These are phyloP conservation scores for Peromyscus polionotus DNA, from an alignment of 2,113 vertebrate species.

Conservation along the genomic window DNA sequence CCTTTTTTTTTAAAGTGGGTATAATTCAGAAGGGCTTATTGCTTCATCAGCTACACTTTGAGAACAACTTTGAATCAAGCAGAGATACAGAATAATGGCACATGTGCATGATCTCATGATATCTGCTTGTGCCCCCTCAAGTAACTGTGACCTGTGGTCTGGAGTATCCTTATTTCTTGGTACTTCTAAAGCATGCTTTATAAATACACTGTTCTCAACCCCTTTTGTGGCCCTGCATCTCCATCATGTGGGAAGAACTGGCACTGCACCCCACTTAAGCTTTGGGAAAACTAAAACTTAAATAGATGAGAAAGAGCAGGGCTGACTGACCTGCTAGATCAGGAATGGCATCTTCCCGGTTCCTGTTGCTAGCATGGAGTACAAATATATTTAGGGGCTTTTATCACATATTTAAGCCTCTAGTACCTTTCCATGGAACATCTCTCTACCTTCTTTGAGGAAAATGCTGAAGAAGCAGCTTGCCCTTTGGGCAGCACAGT, in stretches of 20 bases:
- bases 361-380: background rate
- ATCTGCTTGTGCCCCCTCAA: background rate
- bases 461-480: background rate
- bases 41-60: background rate
- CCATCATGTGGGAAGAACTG: slow-evolving; percentile 81
- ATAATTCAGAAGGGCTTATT: background rate
- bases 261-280: slow-evolving; percentile 39
- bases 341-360: fast-evolving
- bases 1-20: background rate
- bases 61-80: background rate
- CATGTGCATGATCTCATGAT: no score
- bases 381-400: background rate
- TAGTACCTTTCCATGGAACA: background rate
- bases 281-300: background rate
- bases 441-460: background rate
- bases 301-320: fast-evolving
- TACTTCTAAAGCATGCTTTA: background rate
- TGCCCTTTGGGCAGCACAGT: background rate
- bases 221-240: slow-evolving; percentile 85
- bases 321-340: no score
- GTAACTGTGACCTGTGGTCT: background rate
- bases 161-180: background rate
- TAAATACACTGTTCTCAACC: background rate
- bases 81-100: background rate
- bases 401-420: background rate